Evolutionary conservation across 2,797 vertebrate species (phyloP), one percentile per base, ranked within the genome.

Genomic region (Chrysocyon brachyurus): DNA sequence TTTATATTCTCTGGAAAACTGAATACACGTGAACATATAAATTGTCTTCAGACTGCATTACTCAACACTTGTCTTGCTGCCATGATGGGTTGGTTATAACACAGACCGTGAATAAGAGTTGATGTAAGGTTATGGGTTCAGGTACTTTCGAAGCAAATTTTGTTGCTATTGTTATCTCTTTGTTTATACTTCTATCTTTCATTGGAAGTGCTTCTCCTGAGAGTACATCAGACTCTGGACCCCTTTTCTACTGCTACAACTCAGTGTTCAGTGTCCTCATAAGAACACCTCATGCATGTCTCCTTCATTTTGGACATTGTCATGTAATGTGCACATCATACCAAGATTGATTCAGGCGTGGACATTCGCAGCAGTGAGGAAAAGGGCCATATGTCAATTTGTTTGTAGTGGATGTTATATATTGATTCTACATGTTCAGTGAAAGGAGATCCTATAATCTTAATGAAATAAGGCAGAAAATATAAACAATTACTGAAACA

Each of bases 281-380:
- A 79, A 31, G 31, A 73, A 59, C 0, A 5, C 0, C 12, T 77
- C 5, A 0, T n/a, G 5, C 31, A 0, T 4, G n/a, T 24, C 1
- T 36, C 15, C 26, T 81, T 40, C 4, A 46, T 61, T 91, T 70
- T 40, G 12, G 4, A 78, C 12, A 2, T 36, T 56, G 3, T 36
- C 49, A 61, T 21, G 4, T 33, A 52, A 40, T 61, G 1, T 8
- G 10, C 0, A 75, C 1, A 5, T 52, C 26, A 7, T 12, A 1
- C 4, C 17, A 24, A n/a, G 21, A 64, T n/a, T 22, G 5, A n/a
- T 54, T 84, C 5, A 8, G 11, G 3, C 59, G 6, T 52, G 26
- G 91, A 12, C 36, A 90, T 57, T 49, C 33, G 2, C 19, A 61
- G 0, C 10, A 14, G 0, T 28, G 86, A 83, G 8, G 3, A 61